These are phyloP conservation scores for Thrips palmi DNA, from an alignment of 1,140 invertebrate genomes.

Conservation along the genomic window DNA sequence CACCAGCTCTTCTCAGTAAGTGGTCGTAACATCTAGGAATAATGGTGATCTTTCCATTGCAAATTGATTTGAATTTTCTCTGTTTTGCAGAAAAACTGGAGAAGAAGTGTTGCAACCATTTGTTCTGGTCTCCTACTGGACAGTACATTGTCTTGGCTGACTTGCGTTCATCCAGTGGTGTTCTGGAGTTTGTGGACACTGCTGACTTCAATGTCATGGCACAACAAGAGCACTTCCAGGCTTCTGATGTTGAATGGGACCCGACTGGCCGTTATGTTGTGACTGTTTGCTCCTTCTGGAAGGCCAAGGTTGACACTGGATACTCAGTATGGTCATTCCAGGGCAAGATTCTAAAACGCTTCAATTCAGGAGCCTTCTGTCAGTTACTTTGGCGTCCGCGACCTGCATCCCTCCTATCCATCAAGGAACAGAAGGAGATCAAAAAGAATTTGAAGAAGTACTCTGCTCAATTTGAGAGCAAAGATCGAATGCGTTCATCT, in stretches of 20 bases:
- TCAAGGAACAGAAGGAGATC: slow-evolving; percentile 77
- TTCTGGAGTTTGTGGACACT: slow-evolving; percentile 88
- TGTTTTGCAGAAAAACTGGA: slow-evolving; percentile 57
- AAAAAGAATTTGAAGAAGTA: slow-evolving; percentile 98
- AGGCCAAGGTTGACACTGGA: slow-evolving; percentile 86
- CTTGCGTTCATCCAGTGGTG: slow-evolving; percentile 63
- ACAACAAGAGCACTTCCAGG: slow-evolving; percentile 81
- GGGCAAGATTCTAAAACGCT: slow-evolving; percentile 59
- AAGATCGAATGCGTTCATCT: slow-evolving; percentile 81
- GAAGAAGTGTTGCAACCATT: slow-evolving; percentile 76
- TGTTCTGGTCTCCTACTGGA: slow-evolving; percentile 93
- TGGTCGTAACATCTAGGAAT: slow-evolving; percentile 10
- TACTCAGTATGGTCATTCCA: slow-evolving; percentile 99
- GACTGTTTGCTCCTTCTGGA: slow-evolving; percentile 87
- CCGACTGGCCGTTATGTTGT: slow-evolving; percentile 95
- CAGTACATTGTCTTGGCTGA: slow-evolving; percentile 91
- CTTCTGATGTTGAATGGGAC: slow-evolving; percentile 97
- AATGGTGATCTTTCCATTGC: background rate
- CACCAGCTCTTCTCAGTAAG: slow-evolving; percentile 65
- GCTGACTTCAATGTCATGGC: slow-evolving; percentile 89
- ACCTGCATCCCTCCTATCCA: slow-evolving; percentile 63
- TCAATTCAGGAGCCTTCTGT: slow-evolving; percentile 80
- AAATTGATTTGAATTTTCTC: slow-evolving; percentile 8
- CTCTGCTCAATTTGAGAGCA: slow-evolving; percentile 86
- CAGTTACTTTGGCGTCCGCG: slow-evolving; percentile 93